phyloP scores from a whole-genome alignment of 1,140 invertebrate species.

The Magallana gigas region DNA sequence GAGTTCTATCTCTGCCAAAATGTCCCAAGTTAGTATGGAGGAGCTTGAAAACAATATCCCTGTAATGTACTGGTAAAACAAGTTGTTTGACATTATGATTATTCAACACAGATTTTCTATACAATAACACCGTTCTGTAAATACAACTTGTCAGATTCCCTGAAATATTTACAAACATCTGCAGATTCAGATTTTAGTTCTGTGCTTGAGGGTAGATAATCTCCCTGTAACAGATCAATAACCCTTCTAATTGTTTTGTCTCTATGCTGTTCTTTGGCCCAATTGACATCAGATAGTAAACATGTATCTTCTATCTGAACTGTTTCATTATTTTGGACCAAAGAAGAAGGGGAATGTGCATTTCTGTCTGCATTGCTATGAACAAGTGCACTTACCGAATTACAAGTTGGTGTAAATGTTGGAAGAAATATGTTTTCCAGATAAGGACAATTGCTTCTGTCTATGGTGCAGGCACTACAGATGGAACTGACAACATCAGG shows the following conservation, averaged over 20 bases:
- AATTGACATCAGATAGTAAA: not conserved
- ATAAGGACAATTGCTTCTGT: not conserved
- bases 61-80: conserved; percentile 29
- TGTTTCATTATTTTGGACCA: too few species aligned
- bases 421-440: too few species aligned
- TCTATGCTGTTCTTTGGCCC: not conserved
- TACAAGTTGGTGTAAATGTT: too few species aligned
- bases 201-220: not conserved
- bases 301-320: too few species aligned
- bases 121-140: not conserved
- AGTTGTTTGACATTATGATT: conserved; percentile 8
- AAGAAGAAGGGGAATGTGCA: too few species aligned
- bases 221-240: not conserved
- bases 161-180: conserved; percentile 17
- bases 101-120: not conserved
- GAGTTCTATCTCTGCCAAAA: conserved; percentile 20
- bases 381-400: too few species aligned
- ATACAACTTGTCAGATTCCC: conserved; percentile 4
- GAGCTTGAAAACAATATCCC: not conserved
- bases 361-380: too few species aligned
- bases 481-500: not conserved
- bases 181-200: not conserved
- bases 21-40: conserved; percentile 30
- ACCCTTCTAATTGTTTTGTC: not conserved
- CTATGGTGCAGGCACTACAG: not conserved